Evolutionary conservation across 2,113 vertebrate species (phyloP).

Genomic region (Ophiodon elongatus): DNA sequence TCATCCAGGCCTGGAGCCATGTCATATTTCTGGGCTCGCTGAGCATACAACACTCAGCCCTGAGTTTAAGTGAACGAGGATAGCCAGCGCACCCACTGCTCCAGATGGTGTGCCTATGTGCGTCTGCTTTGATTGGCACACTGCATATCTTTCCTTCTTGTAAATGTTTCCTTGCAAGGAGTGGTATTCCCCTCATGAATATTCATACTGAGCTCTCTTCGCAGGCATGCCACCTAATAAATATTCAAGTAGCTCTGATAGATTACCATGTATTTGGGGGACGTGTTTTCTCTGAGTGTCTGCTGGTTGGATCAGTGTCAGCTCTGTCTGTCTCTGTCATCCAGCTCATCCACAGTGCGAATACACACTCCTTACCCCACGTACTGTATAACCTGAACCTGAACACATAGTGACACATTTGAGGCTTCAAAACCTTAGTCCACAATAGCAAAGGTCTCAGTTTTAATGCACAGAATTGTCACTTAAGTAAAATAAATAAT

Average conservation of each 20-base stretch:
- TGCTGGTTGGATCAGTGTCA: conserved; percentile 39
- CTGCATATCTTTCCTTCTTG: conserved; percentile 17
- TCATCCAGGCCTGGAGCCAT: conserved; percentile 9
- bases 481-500: conserved; percentile 12
- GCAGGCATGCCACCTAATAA: conserved; percentile 51
- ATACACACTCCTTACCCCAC: not conserved
- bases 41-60: not conserved
- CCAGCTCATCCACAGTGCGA: conserved; percentile 26
- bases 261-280: conserved; percentile 53
- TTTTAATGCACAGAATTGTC: not conserved
- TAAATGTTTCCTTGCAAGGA: conserved; percentile 35
- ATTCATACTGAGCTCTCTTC: conserved; percentile 53
- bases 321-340: conserved; percentile 18
- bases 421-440: not conserved
- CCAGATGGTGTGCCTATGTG: conserved; percentile 62
- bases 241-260: conserved; percentile 71
- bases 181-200: conserved; percentile 63
- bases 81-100: conserved; percentile 15
- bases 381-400: not conserved
- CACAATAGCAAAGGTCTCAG: not conserved
- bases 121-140: conserved; percentile 39
- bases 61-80: not conserved
- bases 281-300: conserved; percentile 27
- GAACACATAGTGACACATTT: not conserved
- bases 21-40: not conserved